Conservation (phyloP, 2,797 vertebrate genomes). For the Graptemys geographica region DNA sequence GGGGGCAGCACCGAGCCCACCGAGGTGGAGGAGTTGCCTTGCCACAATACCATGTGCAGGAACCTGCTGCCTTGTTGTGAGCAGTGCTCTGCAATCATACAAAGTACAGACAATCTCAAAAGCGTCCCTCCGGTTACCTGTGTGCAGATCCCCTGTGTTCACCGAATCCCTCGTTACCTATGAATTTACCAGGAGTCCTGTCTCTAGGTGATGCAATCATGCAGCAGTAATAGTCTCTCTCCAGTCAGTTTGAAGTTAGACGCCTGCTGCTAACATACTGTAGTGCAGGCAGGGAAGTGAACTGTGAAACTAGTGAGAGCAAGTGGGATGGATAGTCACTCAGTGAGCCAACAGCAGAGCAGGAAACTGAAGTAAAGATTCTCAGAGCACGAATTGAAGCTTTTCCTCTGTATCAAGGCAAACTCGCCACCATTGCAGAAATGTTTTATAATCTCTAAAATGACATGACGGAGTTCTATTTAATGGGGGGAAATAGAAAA, state of each 20-base stretch:
- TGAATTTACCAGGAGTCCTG: not conserved
- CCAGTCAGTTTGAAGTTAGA: not conserved
- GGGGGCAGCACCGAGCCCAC: no score
- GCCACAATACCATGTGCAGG: no score
- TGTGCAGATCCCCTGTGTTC: not conserved
- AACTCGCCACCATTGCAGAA: not conserved
- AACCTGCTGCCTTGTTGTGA: no score
- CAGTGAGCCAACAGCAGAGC: not conserved
- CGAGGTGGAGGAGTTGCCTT: no score
- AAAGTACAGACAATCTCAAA: not conserved
- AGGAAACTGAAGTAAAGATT: not conserved
- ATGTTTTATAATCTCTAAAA: not conserved
- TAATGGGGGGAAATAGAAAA: not conserved
- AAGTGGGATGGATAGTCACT: not conserved
- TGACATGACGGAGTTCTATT: not conserved
- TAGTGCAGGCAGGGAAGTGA: not conserved
- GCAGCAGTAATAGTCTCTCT: not conserved
- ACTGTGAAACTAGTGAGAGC: not conserved
- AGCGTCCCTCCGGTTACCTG: not conserved
- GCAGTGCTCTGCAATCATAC: no score
- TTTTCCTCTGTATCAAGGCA: not conserved
- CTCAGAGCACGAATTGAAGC: not conserved
- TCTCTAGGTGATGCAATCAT: not conserved
- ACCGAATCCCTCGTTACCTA: not conserved
- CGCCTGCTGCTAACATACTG: not conserved